Conservation (phyloP, 2,113 vertebrate genomes). For the Anarrhichthys ocellatus region DNA sequence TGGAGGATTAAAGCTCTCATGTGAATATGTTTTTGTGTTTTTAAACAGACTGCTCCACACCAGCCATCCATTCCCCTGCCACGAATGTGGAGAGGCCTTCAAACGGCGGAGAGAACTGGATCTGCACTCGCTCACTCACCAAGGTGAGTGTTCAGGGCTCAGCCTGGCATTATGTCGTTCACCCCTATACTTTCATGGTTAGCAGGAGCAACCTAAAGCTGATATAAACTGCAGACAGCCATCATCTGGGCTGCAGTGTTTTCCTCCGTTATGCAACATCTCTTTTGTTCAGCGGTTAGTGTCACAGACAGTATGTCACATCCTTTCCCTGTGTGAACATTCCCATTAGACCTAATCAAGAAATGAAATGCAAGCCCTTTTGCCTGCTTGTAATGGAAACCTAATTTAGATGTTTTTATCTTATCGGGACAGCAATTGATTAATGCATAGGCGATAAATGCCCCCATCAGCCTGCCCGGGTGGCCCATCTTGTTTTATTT, state of each 20-base stretch:
- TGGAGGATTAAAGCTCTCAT: background rate
- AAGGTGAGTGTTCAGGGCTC: conserved; percentile 78
- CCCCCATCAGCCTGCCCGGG: conserved; percentile 7
- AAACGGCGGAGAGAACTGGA: conserved; percentile 89
- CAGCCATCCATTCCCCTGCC: conserved; percentile 90
- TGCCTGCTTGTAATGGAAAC: conserved; percentile 29
- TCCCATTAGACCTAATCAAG: background rate
- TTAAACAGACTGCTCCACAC: conserved; percentile 88
- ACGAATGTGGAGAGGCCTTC: conserved; percentile 88
- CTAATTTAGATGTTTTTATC: conserved; percentile 47
- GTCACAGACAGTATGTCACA: background rate
- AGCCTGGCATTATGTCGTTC: background rate
- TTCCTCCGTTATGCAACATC: background rate
- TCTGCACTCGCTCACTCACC: conserved; percentile 88
- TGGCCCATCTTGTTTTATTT: conserved; percentile 55
- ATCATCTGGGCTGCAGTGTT: background rate
- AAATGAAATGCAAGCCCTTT: conserved; percentile 2
- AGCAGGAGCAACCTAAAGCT: background rate
- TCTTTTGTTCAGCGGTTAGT: background rate
- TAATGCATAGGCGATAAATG: conserved; percentile 52
- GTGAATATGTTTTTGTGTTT: background rate
- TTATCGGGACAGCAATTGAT: conserved; percentile 66
- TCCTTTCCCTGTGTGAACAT: background rate
- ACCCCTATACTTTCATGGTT: background rate
- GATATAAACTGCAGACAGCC: background rate